Evolutionary conservation across 2,888 invertebrate genomes (phyloP), one percentile per base, ranked within the genome.

Genomic region (Pollenia labialis): DNA sequence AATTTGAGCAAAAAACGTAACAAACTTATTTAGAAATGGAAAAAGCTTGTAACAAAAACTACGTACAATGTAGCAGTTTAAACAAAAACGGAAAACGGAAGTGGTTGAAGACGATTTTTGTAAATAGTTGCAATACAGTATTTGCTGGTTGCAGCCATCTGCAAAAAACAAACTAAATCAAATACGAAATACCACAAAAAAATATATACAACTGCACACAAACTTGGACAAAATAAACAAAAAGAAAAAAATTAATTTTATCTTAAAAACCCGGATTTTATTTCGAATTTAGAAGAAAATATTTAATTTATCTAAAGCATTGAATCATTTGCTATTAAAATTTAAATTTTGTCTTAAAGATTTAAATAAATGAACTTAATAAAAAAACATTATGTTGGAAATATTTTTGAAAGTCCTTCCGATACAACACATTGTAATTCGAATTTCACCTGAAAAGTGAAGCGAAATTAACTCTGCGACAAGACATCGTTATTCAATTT

Each of bases 71-170:
- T 50, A 56, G 58, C 58, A 68, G 32, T 69, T 82, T 72, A 76
- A 81, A 79, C 72, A 77, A 81, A 80, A 71, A 85, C 74, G 69
- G 84, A 75, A 84, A 87, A 76, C 76, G 84, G 81, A 87, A 85
- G 77, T 85, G 84, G 81, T 74, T 71, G 72, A 79, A 82, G 71
- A 75, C 54, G 77, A 79, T 82, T 87, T 75, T 82, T 68, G 75
- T 32, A 75, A 87, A 85, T 85, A 82, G 62, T 85, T 87, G 74
- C 72, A 66, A 83, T 60, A 46, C 50, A 66, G 72, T 76, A 71
- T 42, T 60, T 66, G 54, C n/a, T 64, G 32, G 4, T 32, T 32
- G 60, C 72, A 81, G 69, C 54, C 76, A 68, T 68, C 82, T 72
- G 3, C 50, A 58, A 64, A 56, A 48, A 50, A 56, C 40, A 18